phyloP scores from a whole-genome alignment of 2,888 invertebrate species.

The Tenthredo notha region DNA sequence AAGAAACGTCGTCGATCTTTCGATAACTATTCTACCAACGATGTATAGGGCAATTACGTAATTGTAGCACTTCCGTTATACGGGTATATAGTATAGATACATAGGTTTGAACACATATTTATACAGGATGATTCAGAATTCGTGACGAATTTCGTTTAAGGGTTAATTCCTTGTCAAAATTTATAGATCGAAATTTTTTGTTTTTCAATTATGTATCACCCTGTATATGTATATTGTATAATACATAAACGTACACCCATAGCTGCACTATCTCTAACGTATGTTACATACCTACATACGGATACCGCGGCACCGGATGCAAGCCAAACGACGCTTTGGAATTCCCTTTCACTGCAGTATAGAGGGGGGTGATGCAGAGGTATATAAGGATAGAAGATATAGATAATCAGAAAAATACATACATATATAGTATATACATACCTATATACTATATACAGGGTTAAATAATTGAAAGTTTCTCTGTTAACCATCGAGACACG shows the following conservation, averaged over 20 bases:
- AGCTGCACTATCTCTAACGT: neutral
- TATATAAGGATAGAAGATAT: neutral
- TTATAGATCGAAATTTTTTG: too few species aligned
- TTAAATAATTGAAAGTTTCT: constrained; percentile 42
- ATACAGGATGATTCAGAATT: too few species aligned
- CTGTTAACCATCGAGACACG: constrained; percentile 39
- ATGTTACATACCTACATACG: neutral
- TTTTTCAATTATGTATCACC: too few species aligned
- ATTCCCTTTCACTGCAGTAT: constrained; percentile 29
- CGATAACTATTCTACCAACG: too few species aligned
- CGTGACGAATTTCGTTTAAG: too few species aligned
- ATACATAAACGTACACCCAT: neutral
- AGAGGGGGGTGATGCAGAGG: neutral
- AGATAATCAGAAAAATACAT: constrained; percentile 45
- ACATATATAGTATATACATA: neutral
- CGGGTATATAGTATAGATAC: too few species aligned
- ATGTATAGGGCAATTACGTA: too few species aligned
- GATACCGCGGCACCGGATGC: constrained; percentile 31
- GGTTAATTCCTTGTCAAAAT: too few species aligned
- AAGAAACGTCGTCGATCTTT: too few species aligned
- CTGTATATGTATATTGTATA: too few species aligned
- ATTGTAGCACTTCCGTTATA: too few species aligned
- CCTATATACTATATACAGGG: neutral
- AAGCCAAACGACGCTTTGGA: constrained; percentile 44
- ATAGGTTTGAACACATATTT: too few species aligned